Base-by-base conservation (phyloP, 2,113 vertebrate species). In the Corynorhinus townsendii region DNA sequence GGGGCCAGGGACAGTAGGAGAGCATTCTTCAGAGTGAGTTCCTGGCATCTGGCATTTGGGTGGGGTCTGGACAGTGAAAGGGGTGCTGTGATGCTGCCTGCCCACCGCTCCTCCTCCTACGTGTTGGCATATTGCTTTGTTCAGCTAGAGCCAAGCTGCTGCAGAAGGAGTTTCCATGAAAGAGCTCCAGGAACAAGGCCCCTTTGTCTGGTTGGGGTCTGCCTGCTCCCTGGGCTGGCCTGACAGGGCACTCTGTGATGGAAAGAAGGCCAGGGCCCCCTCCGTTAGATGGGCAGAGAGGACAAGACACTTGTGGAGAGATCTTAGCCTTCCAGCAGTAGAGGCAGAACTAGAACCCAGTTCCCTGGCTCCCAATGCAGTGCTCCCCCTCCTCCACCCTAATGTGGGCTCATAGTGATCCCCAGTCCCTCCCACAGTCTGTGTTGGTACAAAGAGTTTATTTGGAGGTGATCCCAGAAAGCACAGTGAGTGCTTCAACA, bases 81-180 rank as follows among this genome's bases (percentile, higher is more conserved):
- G 80, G 76, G 76, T 1, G 10, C 92, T 40, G 96, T 84, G 93
- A 54, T 20, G 80, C 82, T 43, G 82, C 62, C 90, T 4, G 33
- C 87, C 77, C n/a, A 3, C 56, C 79, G n/a, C 54, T 15, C 40
- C 26, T 62, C 47, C 95, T 17, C 49, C 89, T 76, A 12, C 11
- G 0, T 12, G 87, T 30, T 90, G 93, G 96, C 95, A 92, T 87
- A 76, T 94, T 90, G 92, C 94, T 97, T 96, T 95, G 96, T 79
- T 96, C 96, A 96, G 91, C 84, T 33, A 72, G 64, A 91, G 92
- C 96, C 96, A 90, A 87, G 95, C 87, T 72, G 86, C 12, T 24
- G 38, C 9, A 30, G 56, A 90, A 84, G 59, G 24, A 40, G 17
- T 43, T 54, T 83, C 89, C 10, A 0, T 68, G 47, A 38, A 54